Base-by-base conservation (phyloP, 2,888 invertebrate species). In the Congeria kusceri region DNA sequence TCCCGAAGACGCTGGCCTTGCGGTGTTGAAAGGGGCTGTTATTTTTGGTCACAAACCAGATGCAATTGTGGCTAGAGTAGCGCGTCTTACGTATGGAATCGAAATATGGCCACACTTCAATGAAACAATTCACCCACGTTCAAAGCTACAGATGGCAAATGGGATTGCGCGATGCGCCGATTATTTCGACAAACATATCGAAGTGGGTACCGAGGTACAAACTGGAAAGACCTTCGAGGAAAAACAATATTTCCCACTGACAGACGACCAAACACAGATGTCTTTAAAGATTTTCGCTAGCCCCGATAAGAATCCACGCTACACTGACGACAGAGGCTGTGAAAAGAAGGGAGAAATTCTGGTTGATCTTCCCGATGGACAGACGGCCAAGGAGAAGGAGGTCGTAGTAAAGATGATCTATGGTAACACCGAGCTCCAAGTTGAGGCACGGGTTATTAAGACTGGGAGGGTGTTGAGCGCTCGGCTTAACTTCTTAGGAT, bases 11-110 rank as follows among this genome's bases (percentile, higher is more conserved):
- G 81, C 77, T 3, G 77, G 81, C 0, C 68, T 81, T n/a, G 74
- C 77, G 18, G 77, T 81, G 3, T 66, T 81, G 49, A 81, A 81
- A 68, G 81, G 81, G 15, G 81, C 81, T 0, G 81, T 81, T 0
- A 81, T 81, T 11, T 81, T 77, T 71, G 81, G 81, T 7, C 81
- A 81, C 39, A 74, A 69, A 29, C 81, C 81, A 0, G 67, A 27
- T 1, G 68, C 73, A 2, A 75, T 81, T 25, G 39, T 63, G 13
- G 62, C 74, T 5, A 70, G 81, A 56, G 77, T 81, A 4, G 39
- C 77, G 1, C 69, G 47, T 20, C 28, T 32, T 25, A 81, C 81
- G 5, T 81, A 81, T 53, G 81, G 81, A 3, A 39, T 81, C 0
- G 15, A 39, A 23, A 61, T 53, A 23, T 56, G 23, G 15, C 13